Evolutionary conservation across 2,797 vertebrate species (phyloP).

Genomic region (Acridotheres tristis): DNA sequence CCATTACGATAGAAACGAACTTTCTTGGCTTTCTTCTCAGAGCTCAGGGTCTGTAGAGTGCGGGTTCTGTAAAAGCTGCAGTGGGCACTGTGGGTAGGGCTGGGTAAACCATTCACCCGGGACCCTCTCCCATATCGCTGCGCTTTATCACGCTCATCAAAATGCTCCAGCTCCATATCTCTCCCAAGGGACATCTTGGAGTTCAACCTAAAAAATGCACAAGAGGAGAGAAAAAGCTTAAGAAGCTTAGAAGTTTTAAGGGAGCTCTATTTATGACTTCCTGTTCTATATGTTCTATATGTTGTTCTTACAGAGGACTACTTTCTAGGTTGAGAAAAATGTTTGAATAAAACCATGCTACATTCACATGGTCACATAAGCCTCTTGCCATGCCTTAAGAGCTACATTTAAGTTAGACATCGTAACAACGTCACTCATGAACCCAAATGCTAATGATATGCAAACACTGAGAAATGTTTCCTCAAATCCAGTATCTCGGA

Average conservation of each 20-base stretch:
- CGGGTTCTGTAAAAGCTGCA: constrained; percentile 98
- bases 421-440: rapidly evolving
- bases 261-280: neutral
- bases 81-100: constrained; percentile 97
- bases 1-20: constrained; percentile 98
- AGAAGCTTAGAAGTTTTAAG: neutral
- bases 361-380: neutral
- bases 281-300: rapidly evolving
- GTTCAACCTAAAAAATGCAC: constrained; percentile 56
- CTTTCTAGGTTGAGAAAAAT: neutral
- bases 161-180: constrained; percentile 97
- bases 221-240: neutral
- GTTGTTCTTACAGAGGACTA: neutral
- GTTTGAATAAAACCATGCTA: neutral
- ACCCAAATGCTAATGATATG: neutral
- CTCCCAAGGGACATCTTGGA: constrained; percentile 80
- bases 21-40: constrained; percentile 98
- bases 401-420: neutral
- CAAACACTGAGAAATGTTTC: neutral
- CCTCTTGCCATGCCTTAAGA: neutral
- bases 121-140: constrained; percentile 89
- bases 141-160: constrained; percentile 95
- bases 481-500: neutral
- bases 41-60: constrained; percentile 92
- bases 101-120: constrained; percentile 91